Percentiles rank a stretch among this genome's conserved stretches.
These are phyloP conservation scores for Mus minutoides DNA, from an alignment of 2,797 vertebrate genomes.

Conservation along the genomic window DNA sequence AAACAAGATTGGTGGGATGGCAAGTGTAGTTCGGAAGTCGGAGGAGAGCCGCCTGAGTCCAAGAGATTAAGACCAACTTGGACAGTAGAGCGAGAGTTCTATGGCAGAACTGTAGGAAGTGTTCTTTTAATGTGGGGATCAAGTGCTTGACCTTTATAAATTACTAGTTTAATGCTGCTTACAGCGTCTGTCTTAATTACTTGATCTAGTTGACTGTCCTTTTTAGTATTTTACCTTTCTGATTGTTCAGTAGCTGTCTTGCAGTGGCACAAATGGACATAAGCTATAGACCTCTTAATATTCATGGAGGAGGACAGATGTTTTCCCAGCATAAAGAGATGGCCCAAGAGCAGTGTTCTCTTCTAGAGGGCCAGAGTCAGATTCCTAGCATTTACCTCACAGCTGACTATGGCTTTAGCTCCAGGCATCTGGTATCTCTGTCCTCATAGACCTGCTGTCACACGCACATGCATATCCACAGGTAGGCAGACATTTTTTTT, in stretches of 20 bases:
- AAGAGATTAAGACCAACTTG: not conserved
- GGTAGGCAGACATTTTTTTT: not conserved
- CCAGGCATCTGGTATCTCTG: not conserved
- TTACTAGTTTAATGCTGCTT: constrained; percentile 33
- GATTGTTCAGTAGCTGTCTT: constrained; percentile 37
- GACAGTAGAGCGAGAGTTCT: not conserved
- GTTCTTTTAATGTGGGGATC: not conserved
- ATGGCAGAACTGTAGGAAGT: not conserved
- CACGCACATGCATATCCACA: too few relatives aligned
- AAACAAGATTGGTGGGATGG: not conserved
- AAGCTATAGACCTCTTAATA: constrained; percentile 38
- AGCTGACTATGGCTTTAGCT: not conserved
- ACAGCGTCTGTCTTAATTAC: constrained; percentile 21
- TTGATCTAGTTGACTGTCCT: not conserved
- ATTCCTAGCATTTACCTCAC: not conserved
- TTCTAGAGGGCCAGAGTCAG: not conserved
- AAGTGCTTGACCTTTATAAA: constrained; percentile 32
- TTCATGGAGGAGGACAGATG: not conserved
- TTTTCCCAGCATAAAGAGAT: not conserved
- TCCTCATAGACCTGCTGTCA: not conserved
- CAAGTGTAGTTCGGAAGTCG: not conserved
- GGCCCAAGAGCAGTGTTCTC: too few relatives aligned
- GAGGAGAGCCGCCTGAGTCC: too few relatives aligned
- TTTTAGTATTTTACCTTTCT: constrained; percentile 43
- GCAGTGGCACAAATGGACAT: constrained; percentile 27